Evolutionary conservation across 1,140 invertebrate species (phyloP).

Genomic region (Saccostrea cuccullata): DNA sequence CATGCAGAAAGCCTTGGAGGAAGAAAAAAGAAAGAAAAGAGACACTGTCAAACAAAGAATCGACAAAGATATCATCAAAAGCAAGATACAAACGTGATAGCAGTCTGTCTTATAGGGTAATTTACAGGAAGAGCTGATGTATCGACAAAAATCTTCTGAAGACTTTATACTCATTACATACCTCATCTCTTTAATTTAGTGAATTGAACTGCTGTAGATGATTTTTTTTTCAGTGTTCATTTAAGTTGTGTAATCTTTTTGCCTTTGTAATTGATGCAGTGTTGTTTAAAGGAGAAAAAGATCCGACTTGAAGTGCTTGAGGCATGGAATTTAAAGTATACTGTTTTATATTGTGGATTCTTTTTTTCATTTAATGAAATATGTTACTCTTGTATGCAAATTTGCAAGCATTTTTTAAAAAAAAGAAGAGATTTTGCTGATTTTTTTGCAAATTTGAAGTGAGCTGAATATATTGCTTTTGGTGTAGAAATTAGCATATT

Average conservation of each 20-base stretch:
- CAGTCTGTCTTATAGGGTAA: neutral
- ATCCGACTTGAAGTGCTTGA: neutral
- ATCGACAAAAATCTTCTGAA: neutral
- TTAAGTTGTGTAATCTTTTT: neutral
- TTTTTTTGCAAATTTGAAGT: neutral
- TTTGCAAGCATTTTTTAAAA: neutral
- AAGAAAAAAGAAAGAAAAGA: slow-evolving; percentile 70
- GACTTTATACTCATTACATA: slow-evolving; percentile 19
- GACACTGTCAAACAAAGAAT: slow-evolving; percentile 34
- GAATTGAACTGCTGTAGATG: slow-evolving; percentile 10
- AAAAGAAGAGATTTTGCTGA: slow-evolving; percentile 9
- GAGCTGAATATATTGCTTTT: neutral
- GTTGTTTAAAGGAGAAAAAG: neutral
- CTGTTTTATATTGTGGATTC: neutral
- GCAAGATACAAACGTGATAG: slow-evolving; percentile 23
- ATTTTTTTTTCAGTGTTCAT: neutral
- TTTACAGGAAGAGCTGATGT: neutral
- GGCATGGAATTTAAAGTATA: neutral
- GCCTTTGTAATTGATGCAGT: neutral
- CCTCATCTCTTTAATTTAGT: neutral
- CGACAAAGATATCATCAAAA: slow-evolving; percentile 16
- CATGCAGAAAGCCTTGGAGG: slow-evolving; percentile 75
- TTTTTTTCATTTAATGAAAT: neutral
- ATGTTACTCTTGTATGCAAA: no score
- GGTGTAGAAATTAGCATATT: neutral